Evolutionary conservation across 2,888 invertebrate genomes (phyloP).

Genomic region (Anorthoa munda): DNA sequence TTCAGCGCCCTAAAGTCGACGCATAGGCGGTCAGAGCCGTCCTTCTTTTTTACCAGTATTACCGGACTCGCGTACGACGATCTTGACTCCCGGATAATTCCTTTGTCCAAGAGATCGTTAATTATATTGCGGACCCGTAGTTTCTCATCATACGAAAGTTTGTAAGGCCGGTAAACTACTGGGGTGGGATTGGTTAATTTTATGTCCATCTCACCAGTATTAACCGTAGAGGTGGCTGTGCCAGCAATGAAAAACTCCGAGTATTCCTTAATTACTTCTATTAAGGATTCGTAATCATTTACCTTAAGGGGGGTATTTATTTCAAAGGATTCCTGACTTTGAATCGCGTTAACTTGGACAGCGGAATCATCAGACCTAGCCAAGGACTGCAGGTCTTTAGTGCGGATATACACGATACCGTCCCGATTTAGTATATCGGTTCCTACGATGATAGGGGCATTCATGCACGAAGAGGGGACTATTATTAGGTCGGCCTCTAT

Average conservation of each 20-base stretch:
- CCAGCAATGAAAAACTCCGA: conserved; percentile 53
- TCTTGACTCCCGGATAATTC: conserved; percentile 55
- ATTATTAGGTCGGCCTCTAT: conserved; percentile 26
- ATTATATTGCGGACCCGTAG: conserved; percentile 57
- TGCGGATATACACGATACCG: conserved; percentile 55
- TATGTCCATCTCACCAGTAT: conserved; percentile 63
- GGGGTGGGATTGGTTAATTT: conserved; percentile 52
- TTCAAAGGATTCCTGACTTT: neutral
- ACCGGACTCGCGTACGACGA: conserved; percentile 53
- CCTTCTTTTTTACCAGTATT: conserved; percentile 46
- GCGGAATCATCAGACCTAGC: neutral
- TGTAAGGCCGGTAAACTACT: conserved; percentile 61
- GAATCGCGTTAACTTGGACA: no score
- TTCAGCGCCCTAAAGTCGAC: conserved; percentile 62
- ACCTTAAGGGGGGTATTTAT: conserved; percentile 16
- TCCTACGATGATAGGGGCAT: conserved; percentile 57
- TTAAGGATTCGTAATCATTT: neutral
- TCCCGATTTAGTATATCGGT: no score
- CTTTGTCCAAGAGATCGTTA: conserved; percentile 57
- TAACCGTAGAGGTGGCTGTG: conserved; percentile 62
- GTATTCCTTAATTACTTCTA: conserved; percentile 54
- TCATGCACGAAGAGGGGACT: conserved; percentile 51
- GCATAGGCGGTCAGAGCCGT: conserved; percentile 61
- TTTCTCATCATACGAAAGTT: conserved; percentile 59
- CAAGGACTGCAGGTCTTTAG: conserved; percentile 47